Evolutionary conservation across 1,140 invertebrate species (phyloP).

Genomic region (Micrasema longulum): DNA sequence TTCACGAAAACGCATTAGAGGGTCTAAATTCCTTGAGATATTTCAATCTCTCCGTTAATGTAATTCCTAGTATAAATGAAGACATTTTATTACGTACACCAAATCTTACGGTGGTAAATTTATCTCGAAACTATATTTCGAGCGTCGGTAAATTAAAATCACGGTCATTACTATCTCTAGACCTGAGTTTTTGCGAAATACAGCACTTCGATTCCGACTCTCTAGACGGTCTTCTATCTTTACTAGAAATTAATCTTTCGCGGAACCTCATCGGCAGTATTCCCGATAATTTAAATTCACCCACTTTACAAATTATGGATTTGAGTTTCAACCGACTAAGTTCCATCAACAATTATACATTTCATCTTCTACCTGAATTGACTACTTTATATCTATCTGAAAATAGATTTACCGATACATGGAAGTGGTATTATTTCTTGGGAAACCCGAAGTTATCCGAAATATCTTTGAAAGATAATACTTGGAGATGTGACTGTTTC

Average conservation of each 20-base stretch:
- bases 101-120: constrained; percentile 68
- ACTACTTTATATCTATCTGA: constrained; percentile 72
- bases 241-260: constrained; percentile 70
- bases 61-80: constrained; percentile 69
- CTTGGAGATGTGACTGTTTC: constrained; percentile 78
- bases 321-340: constrained; percentile 70
- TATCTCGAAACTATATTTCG: constrained; percentile 75
- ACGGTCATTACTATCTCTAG: constrained; percentile 67
- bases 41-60: constrained; percentile 76
- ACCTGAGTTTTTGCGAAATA: constrained; percentile 74
- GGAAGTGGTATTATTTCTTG: constrained; percentile 70
- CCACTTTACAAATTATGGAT: constrained; percentile 69
- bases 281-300: constrained; percentile 69
- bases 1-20: constrained; percentile 70
- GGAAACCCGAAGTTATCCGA: constrained; percentile 70
- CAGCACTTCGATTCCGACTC: constrained; percentile 66
- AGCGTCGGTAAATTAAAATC: constrained; percentile 70
- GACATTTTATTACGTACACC: constrained; percentile 69
- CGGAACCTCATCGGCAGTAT: constrained; percentile 70
- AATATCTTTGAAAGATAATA: constrained; percentile 75
- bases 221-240: constrained; percentile 66
- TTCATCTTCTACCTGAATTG: constrained; percentile 69
- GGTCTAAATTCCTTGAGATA: constrained; percentile 68
- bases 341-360: constrained; percentile 67
- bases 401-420: constrained; percentile 74